These are phyloP conservation scores for Brachyhypopomus occidentalis DNA, from an alignment of 2,113 vertebrate genomes.

Conservation along the genomic window DNA sequence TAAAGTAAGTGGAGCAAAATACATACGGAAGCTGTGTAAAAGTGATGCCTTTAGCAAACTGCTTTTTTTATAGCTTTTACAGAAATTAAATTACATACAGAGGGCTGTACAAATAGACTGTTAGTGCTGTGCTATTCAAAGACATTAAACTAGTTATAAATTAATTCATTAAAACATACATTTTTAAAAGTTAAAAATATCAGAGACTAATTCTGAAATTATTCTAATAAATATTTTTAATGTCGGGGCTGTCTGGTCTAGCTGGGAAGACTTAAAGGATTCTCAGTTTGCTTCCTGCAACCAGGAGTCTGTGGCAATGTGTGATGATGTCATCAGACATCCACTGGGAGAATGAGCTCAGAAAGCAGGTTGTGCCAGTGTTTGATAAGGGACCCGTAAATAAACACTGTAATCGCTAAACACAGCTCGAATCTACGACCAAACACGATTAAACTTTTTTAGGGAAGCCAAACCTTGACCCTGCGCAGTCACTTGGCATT, in stretches of 20 bases:
- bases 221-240: not conserved
- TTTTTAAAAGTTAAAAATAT: too few species aligned
- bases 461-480: conserved; percentile 59
- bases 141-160: not conserved
- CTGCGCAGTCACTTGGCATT: conserved; percentile 60
- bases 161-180: not conserved
- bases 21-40: not conserved
- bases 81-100: too few species aligned
- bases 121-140: not conserved
- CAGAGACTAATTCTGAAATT: too few species aligned
- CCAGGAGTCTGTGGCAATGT: conserved; percentile 41
- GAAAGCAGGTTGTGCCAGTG: conserved; percentile 64
- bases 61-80: too few species aligned
- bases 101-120: too few species aligned
- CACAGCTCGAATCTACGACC: conserved; percentile 65
- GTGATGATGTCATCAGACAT: conserved; percentile 77
- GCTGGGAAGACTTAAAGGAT: not conserved
- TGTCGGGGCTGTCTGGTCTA: not conserved
- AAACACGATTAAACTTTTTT: conserved; percentile 63
- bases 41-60: too few species aligned
- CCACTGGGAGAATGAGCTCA: conserved; percentile 78
- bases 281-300: not conserved
- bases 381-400: conserved; percentile 80
- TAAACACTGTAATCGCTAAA: conserved; percentile 77
- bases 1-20: not conserved